Evolutionary conservation across 2,888 invertebrate genomes (phyloP), one percentile per base, ranked within the genome.

Genomic region (Rhingia campestris): DNA sequence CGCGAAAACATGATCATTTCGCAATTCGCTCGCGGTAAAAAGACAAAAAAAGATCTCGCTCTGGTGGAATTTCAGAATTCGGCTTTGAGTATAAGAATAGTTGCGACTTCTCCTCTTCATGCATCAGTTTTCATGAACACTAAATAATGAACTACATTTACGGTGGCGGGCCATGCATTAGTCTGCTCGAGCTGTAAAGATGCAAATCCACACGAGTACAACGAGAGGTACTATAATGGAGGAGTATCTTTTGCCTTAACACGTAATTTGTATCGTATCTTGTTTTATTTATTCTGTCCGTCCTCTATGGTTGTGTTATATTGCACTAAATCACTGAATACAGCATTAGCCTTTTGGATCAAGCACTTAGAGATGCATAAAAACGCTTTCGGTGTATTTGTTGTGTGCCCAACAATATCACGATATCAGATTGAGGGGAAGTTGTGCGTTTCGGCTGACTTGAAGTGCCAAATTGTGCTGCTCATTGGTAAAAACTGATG

Each of bases 51-150:
- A 75, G 70, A 84, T 75, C 59, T 56, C 49, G 53, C 72, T 45
- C 76, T 81, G 70, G 84, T 84, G 84, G 84, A 84, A 84, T 84
- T 84, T 84, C 84, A 84, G 84, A 84, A 84, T 84, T 84, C 80
- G 84, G 84, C 80, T 80, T 84, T 84, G 84, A 66, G 84, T 80
- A 84, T 74, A 84, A 84, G 84, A 84, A 84, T 84, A 84, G 84
- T 84, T 80, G 84, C 84, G 80, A 84, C 84, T 84, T 84, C 80
- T 84, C 74, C 84, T 80, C 80, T 84, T 80, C 84, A 84, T 84
- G 84, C 84, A 84, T 84, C 80, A 75, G 74, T 84, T 84, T 84
- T 84, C 84, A 84, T 84, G 84, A 80, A 84, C 84, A 84, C 84
- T 74, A 80, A 80, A 84, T 80, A 84, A 84, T 84, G 84, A 80